Base-by-base conservation (phyloP, 2,888 invertebrate genomes). In the Aricia artaxerxes region DNA sequence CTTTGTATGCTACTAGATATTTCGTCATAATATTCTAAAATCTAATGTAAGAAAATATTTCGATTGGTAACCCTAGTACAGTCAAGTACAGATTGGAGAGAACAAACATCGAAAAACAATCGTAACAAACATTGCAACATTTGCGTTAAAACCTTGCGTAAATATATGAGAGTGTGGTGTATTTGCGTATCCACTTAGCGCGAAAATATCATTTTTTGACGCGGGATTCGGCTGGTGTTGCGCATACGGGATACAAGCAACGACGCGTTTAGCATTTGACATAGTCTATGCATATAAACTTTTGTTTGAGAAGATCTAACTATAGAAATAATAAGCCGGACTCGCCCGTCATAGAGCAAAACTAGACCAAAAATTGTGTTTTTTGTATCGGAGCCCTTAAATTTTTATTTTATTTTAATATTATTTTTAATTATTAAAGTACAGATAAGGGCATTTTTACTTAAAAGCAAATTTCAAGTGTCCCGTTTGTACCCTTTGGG, bases 141-240 rank as follows among this genome's bases (percentile, higher is more conserved):
- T 72, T 79, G 73, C 78, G 83, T 81, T 86, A 82, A 85, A 86
- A 85, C 84, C 80, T 75, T 78, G 75, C 82, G 85, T 83, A 86
- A 85, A 87, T 83, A 84, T 78, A 80, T 73, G 80, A 80, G 83
- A 83, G 83, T 82, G 81, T 80, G 81, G 78, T 69, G 69, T 76
- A 78, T 80, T 80, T 78, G 79, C 79, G 79, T 69, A 79, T 78
- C 64, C 49, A 60, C 77, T 77, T 44, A 69, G 60, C 6, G 40
- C 78, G 80, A 78, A 75, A 13, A 40, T 44, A 44, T 53, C 76
- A 77, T 49, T 73, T 80, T 78, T 80, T 76, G 69, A 64, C 7
- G 16, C 72, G 73, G 78, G 35, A 31, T 75, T 35, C 0, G 3
- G 38, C 64, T 60, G 9, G 11, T 13, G 49, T n/a, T 31, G 31